A percentile compares a stretch with the other conserved stretches of the same genome.
phyloP scores from a whole-genome alignment of 2,888 invertebrate species.

The Temnothorax rugatulus region DNA sequence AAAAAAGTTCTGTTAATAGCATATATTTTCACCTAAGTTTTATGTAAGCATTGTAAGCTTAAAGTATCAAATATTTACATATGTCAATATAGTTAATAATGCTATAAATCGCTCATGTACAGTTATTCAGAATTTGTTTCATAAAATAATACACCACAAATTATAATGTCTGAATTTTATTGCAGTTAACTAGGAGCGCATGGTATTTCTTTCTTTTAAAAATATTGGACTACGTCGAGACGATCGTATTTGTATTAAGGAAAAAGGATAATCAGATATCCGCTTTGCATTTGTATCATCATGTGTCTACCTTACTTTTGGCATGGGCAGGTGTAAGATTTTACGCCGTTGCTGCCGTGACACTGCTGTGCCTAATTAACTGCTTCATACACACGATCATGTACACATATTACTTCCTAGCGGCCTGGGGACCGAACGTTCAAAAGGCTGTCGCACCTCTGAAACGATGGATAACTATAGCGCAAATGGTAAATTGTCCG shows the following conservation, averaged over 20 bases:
- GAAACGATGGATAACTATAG: slow-evolving; percentile 87
- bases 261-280: slow-evolving; percentile 90
- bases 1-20: background rate
- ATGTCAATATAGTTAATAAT: background rate
- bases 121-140: background rate
- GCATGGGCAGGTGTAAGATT: slow-evolving; percentile 88
- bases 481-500: slow-evolving; percentile 89
- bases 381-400: slow-evolving; percentile 90
- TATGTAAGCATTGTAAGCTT: background rate
- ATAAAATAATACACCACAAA: background rate
- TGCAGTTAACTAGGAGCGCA: slow-evolving; percentile 82
- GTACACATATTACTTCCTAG: slow-evolving; percentile 91
- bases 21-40: background rate
- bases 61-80: background rate
- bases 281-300: slow-evolving; percentile 88
- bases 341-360: slow-evolving; percentile 89
- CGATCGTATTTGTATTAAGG: slow-evolving; percentile 90
- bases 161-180: background rate
- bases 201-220: slow-evolving; percentile 90
- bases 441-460: slow-evolving; percentile 76
- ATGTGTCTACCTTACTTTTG: slow-evolving; percentile 88
- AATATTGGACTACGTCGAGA: slow-evolving; percentile 90
- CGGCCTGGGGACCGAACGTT: slow-evolving; percentile 86
- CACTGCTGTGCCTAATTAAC: slow-evolving; percentile 89
- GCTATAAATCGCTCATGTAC: background rate